A percentile compares a stretch with the other conserved stretches of the same genome.
These are phyloP conservation scores for Agapornis canus DNA, from an alignment of 2,797 vertebrate genomes.

Conservation along the genomic window DNA sequence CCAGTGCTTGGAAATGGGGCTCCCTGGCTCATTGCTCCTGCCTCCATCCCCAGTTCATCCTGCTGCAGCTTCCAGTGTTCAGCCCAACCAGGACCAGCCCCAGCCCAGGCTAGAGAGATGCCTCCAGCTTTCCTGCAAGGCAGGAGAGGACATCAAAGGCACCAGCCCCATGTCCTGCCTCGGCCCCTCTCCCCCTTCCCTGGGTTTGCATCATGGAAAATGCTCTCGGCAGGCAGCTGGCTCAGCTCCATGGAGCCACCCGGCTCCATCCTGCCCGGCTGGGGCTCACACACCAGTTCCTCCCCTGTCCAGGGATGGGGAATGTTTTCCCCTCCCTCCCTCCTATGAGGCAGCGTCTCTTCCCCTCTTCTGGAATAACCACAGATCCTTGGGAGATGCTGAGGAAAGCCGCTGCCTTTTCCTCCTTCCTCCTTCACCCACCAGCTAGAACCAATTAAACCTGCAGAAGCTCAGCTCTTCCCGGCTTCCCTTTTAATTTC, in stretches of 20 bases:
- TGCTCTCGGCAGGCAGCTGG: background rate
- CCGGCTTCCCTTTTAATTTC: constrained; percentile 32
- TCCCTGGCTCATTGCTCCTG: background rate
- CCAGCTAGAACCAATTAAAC: background rate
- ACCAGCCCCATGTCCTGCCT: background rate
- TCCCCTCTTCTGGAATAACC: background rate
- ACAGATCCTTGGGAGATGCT: background rate
- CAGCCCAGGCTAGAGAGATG: background rate
- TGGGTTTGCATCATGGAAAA: constrained; percentile 65
- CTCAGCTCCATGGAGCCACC: background rate
- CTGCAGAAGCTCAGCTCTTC: background rate
- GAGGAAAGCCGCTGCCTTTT: background rate
- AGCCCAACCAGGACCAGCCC: accelerated
- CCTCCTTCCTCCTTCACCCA: background rate
- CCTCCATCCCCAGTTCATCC: background rate
- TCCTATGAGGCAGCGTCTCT: background rate
- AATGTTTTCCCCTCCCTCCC: background rate
- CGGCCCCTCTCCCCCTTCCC: background rate
- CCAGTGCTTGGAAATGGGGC: background rate
- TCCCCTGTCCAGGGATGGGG: background rate
- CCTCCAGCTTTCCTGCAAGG: background rate
- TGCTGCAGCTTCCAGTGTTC: background rate
- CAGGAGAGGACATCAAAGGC: background rate
- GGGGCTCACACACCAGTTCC: background rate
- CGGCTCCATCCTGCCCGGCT: background rate